Evolutionary conservation across 2,113 vertebrate species (phyloP).

Genomic region (Psophia crepitans): DNA sequence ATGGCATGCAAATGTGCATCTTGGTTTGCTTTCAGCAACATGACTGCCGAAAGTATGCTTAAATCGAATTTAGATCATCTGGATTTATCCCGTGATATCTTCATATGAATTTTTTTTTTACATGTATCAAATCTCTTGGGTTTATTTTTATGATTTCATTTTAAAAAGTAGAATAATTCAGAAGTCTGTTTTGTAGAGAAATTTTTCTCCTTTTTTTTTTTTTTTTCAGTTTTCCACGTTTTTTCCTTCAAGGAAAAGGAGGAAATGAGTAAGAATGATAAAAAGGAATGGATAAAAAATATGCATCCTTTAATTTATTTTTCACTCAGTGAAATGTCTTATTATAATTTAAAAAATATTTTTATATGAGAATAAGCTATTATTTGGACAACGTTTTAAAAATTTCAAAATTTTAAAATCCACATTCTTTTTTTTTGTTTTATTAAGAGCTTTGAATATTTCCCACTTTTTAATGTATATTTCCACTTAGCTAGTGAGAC

Average conservation of each 20-base stretch:
- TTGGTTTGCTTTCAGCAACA: neutral
- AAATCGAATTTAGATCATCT: neutral
- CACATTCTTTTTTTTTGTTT: fast-evolving
- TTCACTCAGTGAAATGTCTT: neutral
- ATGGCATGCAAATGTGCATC: neutral
- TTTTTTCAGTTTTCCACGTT: neutral
- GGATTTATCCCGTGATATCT: neutral
- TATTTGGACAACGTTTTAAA: neutral
- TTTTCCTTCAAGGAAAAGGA: neutral
- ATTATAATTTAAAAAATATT: neutral
- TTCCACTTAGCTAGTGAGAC: neutral
- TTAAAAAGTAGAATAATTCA: neutral
- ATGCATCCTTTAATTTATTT: neutral
- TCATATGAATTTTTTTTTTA: neutral
- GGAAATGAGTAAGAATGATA: neutral
- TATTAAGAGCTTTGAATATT: neutral
- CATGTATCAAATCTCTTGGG: neutral
- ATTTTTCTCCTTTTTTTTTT: neutral
- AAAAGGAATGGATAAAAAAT: neutral
- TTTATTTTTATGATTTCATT: neutral
- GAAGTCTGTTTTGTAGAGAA: neutral
- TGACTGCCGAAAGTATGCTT: neutral
- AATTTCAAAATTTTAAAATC: neutral
- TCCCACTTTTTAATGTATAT: neutral
- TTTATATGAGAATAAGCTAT: neutral